phyloP scores from a whole-genome alignment of 2,797 vertebrate species.

The Pipistrellus pipistrellus region DNA sequence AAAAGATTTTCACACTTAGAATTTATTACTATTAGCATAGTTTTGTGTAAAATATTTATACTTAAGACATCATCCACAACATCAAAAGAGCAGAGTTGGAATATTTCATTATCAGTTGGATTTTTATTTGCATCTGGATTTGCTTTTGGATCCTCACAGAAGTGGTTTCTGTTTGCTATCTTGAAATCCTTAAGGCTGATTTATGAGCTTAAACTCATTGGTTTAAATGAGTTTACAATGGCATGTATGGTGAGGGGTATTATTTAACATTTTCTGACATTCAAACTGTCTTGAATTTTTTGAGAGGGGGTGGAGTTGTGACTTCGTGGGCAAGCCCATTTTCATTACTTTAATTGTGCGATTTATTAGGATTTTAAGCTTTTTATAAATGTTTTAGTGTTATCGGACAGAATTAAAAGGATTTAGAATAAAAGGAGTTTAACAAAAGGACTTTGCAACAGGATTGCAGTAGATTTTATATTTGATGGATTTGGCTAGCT shows the following conservation, averaged over 20 bases:
- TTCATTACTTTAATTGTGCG: constrained; percentile 94
- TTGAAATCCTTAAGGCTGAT: constrained; percentile 74
- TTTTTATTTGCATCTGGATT: constrained; percentile 65
- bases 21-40: constrained; percentile 25
- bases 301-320: constrained; percentile 87
- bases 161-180: constrained; percentile 73
- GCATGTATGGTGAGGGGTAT: constrained; percentile 54
- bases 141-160: constrained; percentile 52
- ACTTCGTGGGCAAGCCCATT: constrained; percentile 88
- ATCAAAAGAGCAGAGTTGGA: constrained; percentile 54
- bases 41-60: constrained; percentile 51
- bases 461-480: constrained; percentile 91
- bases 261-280: constrained; percentile 81
- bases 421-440: constrained; percentile 91
- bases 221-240: constrained; percentile 71
- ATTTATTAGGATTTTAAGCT: constrained; percentile 93
- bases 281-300: constrained; percentile 77
- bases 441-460: constrained; percentile 91
- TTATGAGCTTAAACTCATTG: constrained; percentile 66
- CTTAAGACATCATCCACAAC: background rate
- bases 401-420: constrained; percentile 93
- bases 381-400: constrained; percentile 91
- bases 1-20: constrained; percentile 61
- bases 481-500: constrained; percentile 90
- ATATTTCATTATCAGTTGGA: constrained; percentile 61